Evolutionary conservation across 2,888 invertebrate genomes (phyloP), one percentile per base, ranked within the genome.

Genomic region (Tridacna crocea): DNA sequence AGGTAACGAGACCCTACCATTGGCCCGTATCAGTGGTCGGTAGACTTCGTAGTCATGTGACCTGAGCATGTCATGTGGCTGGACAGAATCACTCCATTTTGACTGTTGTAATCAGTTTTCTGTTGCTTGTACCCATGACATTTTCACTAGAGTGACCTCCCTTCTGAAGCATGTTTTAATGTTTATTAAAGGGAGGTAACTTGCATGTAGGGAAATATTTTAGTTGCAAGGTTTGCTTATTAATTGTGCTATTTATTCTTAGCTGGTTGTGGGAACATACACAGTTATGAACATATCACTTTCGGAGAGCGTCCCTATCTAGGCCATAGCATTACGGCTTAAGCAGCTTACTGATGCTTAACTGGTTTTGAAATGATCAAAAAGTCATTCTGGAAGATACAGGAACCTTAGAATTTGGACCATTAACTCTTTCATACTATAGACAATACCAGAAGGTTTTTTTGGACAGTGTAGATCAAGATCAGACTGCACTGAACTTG

Each of bases 1-100:
- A 96, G 99, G 95, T 99, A 91, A 99, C 77, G 22, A 51, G n/a
- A 19, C 19, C 15, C 48, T 24, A n/a, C 24, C 22, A 22, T 24
- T 4, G 36, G 17, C 66, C 26, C 12, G 13, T 19, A 66, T 46
- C 66, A 24, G 17, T 66, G 36, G 66, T 36, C 46, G n/a, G 17
- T 66, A 11, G 66, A 46, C 46, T 65, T 11, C 2, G 48, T 51
- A 61, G 65, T 66, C 75, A 75, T 63, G 61, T 61, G 61, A 61
- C 61, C 47, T 46, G 19, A 61, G 63, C 65, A 75, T 63, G 75
- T 55, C 66, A 75, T 75, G 55, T 75, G 65, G 46, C 27, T 27
- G 47, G 46, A 74, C 46, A 70, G 51, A 70, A 51, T 51, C 70
- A 46, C 47, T 70, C 22, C 70, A 70, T 70, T 51, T 51, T 22